These are phyloP conservation scores for Capra hircus DNA, from an alignment of 2,113 vertebrate species.

Conservation along the genomic window DNA sequence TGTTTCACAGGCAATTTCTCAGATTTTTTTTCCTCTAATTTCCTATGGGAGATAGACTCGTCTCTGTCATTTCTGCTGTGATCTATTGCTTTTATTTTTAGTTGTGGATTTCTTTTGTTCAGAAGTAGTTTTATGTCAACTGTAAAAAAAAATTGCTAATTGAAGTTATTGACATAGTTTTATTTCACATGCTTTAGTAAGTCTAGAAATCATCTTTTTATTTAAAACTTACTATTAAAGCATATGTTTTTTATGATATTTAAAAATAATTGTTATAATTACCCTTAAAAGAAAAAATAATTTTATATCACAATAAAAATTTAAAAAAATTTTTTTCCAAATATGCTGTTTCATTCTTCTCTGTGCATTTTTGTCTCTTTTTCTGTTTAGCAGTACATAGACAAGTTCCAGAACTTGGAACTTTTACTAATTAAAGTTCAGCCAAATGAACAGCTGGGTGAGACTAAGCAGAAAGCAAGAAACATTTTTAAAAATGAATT, in stretches of 20 bases:
- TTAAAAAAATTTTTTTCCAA: background rate
- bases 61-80: background rate
- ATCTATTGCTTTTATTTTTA: constrained; percentile 25
- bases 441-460: background rate
- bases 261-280: constrained; percentile 13
- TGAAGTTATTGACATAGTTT: background rate
- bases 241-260: background rate
- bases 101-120: constrained; percentile 14
- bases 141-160: constrained; percentile 19
- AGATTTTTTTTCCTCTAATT: background rate
- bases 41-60: background rate
- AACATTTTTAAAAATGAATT: background rate
- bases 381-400: background rate
- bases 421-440: background rate
- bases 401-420: background rate
- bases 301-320: background rate
- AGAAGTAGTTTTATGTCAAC: background rate
- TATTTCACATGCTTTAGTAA: background rate
- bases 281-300: background rate
- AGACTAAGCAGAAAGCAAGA: constrained; percentile 8
- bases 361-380: background rate
- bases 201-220: background rate
- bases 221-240: background rate
- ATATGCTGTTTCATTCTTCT: background rate
- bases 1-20: constrained; percentile 23